Evolutionary conservation across 2,888 invertebrate species (phyloP), one percentile per base, ranked within the genome.

Genomic region (Harmothoe impar): DNA sequence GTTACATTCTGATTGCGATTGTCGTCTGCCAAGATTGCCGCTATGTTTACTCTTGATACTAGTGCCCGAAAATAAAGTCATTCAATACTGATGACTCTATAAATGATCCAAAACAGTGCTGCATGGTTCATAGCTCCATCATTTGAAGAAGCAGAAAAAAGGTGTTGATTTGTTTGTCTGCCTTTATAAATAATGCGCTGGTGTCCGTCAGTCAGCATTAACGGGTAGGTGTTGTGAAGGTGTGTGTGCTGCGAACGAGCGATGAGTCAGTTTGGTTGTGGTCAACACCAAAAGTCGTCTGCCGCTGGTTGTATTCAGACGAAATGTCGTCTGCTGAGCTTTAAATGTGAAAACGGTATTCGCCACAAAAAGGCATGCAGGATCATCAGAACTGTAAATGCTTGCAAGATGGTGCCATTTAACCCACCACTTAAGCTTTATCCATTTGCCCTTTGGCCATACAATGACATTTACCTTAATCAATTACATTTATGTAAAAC

Each of bases 141-240:
- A 43, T 10, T 10, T 43, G 43, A 43, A 43, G 43, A 43, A 43
- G 43, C 5, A 10, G 43, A 10, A 10, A 43, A 43, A 43, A 43
- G 10, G 62, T 62, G 20, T 62, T 62, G 62, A 62, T 62, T 62
- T 62, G 62, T 62, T 62, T 62, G 62, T 1, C 62, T 20, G n/a
- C 12, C n/a, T 62, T 62, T 62, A 62, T 62, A 62, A 62, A 62
- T 62, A 62, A 62, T 62, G 62, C 72, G 72, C 72, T 72, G 25
- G 72, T 72, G 15, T 29, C 31, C 29, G 72, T 72, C 72, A 72
- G 72, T 72, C 72, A 72, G 72, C 72, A 72, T 72, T 72, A 72
- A 15, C 17, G 72, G 68, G 72, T n/a, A 72, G 7, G 15, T 25
- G 29, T 15, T 15, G 72, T 72, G 72, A 72, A n/a, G 62, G 72